Base-by-base conservation (phyloP, 2,888 invertebrate species). In the Eudemis profundana region DNA sequence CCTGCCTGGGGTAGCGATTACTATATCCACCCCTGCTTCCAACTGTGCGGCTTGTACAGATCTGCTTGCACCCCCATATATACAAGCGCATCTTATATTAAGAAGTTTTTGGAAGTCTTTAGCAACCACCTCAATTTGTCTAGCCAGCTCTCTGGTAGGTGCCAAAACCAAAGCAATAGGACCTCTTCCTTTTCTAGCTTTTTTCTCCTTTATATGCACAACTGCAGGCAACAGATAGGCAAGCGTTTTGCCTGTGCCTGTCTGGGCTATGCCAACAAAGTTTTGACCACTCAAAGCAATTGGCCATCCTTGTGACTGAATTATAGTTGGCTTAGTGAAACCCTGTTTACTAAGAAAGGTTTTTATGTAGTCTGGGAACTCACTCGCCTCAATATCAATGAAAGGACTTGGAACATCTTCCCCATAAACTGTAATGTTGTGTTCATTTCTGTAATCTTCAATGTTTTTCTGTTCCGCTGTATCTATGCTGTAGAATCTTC, bases 1-100 rank as follows among this genome's bases (percentile, higher is more conserved):
- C 70, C 97, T 93, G 2, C 97, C 97, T 1, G 97, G 97, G 19
- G 97, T 98, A 2, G 97, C 97, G 74, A 98, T 97, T 27, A 96
- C 95, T 74, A 97, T 96, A 84, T 97, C 96, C 23, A 96, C 96
- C 56, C 97, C 97, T 29, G 93, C 90, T 71, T 94, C 93, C 54
- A 96, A 78, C 70, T 94, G 93, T 3, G 93, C 87, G 0, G 94
- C 94, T 81, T 96, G 95, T 29, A 82, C 85, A 2, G 93, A 93
- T 78, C 96, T 96, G 1, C 95, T 95, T 2, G 97, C 96, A 42
- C 98, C 98, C 60, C 98, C 98, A 92, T 97, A 98, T 19, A 97
- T 95, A 84, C 97, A 97, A 0, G 95, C 95, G 82, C 95, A 95
- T 15, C 95, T 92, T 8, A 97, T 94, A 72, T 95, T 94, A 4